Base-by-base conservation (phyloP, 2,113 vertebrate species). In the Pavo muticus region DNA sequence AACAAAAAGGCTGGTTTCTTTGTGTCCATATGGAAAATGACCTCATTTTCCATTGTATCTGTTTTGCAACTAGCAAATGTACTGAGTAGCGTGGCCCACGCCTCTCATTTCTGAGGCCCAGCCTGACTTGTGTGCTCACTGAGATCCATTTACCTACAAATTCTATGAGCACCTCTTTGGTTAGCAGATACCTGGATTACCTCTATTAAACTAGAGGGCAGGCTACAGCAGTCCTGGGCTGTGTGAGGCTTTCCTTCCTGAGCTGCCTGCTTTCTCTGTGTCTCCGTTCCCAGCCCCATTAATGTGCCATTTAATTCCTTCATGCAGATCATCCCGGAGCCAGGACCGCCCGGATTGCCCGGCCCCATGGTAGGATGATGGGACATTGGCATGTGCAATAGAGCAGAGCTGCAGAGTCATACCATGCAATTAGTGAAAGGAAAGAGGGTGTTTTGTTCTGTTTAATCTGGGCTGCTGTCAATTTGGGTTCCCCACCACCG, bases 271-370 rank as follows among this genome's bases (percentile, higher is more conserved):
- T 47, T 39, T 50, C 23, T 44, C 39, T 25, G 10, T 4, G 8
- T 8, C n/a, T 7, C 35, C 25, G 16, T 47, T 39, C 50, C 39
- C 57, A 59, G 24, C 63, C 60, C 42, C 5, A 0, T 70, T 93
- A 78, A 84, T 0, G 0, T 27, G 35, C 68, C 2, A 1, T 29
- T 75, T 60, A 35, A 94, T 97, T 94, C 69, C 79, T 70, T 98
- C 97, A 96, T 98, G 86, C 98, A 99, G 97, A 98, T 99, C 97
- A 98, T 99, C 87, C 98, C 98, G 32, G 98, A 99, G 93, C 99
- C 98, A 0, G 99, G 99, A 19, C 98, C 98, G 10, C 99, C 99
- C 0, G 99, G 99, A 4, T 97, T 98, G n/a, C 98, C 98, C 0
- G 99, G 98, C 40, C 98, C 97, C 52, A 96, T 94, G 97, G 99